Percentiles rank a stretch among this genome's conserved stretches.
Evolutionary conservation across 2,888 invertebrate species (phyloP).

Genomic region (Eledone cirrhosa): DNA sequence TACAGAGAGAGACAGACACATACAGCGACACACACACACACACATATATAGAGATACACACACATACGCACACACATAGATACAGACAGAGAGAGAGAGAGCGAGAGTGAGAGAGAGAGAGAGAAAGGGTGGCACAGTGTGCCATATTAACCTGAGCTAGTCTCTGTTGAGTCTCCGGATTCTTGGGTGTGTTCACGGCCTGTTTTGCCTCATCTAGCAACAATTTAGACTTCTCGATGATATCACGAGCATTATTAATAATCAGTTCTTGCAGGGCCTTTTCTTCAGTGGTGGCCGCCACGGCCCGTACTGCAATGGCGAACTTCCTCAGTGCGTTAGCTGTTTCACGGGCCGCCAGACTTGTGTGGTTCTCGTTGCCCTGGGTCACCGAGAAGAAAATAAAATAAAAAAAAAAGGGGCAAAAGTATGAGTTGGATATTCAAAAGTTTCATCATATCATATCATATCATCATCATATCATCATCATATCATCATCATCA

Average conservation of each 20-base stretch:
- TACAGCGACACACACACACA: too few relatives aligned
- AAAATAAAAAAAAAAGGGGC: too few relatives aligned
- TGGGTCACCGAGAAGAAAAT: conserved; percentile 38
- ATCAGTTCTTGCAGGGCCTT: conserved; percentile 69
- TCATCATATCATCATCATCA: too few relatives aligned
- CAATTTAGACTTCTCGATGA: conserved; percentile 79
- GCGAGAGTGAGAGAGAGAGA: not conserved
- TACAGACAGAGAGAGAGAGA: not conserved
- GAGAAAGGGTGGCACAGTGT: not conserved
- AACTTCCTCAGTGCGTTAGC: conserved; percentile 80
- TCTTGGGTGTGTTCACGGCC: conserved; percentile 76
- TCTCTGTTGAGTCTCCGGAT: conserved; percentile 71
- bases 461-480: too few relatives aligned
- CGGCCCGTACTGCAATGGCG: conserved; percentile 79
- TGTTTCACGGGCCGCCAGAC: conserved; percentile 83
- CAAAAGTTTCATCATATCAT: too few relatives aligned
- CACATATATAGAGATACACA: too few relatives aligned
- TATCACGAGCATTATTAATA: conserved; percentile 76
- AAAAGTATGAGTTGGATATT: too few relatives aligned
- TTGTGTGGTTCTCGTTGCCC: conserved; percentile 82
- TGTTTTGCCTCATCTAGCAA: conserved; percentile 84
- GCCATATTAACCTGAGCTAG: conserved; percentile 73
- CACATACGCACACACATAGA: not conserved
- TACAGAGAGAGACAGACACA: too few relatives aligned
- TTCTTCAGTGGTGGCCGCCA: conserved; percentile 62